Evolutionary conservation across 1,140 invertebrate species (phyloP).

Genomic region (Saxidomus purpurata): DNA sequence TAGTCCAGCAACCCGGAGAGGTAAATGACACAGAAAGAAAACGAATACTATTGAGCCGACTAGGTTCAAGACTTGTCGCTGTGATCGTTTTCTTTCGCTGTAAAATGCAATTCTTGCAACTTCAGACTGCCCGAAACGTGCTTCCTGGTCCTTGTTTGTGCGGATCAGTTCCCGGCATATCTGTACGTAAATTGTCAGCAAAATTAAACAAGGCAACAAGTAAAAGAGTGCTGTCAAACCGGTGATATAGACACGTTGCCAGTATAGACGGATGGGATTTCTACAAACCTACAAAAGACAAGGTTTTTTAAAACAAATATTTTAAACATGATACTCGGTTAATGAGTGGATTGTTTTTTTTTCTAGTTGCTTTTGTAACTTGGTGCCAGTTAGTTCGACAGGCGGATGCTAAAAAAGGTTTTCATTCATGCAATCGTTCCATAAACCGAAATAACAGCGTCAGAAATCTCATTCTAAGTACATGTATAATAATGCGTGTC

Average conservation of each 20-base stretch:
- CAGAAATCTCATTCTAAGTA: too few species aligned
- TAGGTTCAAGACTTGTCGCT: conserved; percentile 60
- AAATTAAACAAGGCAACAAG: neutral
- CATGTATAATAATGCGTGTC: too few species aligned
- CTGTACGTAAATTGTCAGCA: conserved; percentile 15
- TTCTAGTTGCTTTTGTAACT: too few species aligned
- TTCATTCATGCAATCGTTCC: too few species aligned
- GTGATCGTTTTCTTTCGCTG: conserved; percentile 1
- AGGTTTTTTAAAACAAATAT: too few species aligned
- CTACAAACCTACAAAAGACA: conserved; percentile 52
- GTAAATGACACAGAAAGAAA: conserved; percentile 80
- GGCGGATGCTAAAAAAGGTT: too few species aligned
- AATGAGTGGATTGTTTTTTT: too few species aligned
- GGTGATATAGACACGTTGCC: conserved; percentile 27
- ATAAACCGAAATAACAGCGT: too few species aligned
- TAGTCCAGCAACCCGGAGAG: conserved; percentile 70
- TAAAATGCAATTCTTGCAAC: neutral
- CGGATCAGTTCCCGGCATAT: conserved; percentile 9
- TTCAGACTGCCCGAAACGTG: neutral
- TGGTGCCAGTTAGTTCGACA: too few species aligned
- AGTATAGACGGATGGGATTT: conserved; percentile 31
- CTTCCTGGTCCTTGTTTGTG: neutral
- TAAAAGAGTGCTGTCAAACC: neutral
- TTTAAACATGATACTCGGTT: too few species aligned
- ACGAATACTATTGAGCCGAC: conserved; percentile 74